A percentile compares a stretch with the other conserved stretches of the same genome.
Conservation (phyloP, 2,888 invertebrate genomes). For the Dasysyrphus tricinctus region DNA sequence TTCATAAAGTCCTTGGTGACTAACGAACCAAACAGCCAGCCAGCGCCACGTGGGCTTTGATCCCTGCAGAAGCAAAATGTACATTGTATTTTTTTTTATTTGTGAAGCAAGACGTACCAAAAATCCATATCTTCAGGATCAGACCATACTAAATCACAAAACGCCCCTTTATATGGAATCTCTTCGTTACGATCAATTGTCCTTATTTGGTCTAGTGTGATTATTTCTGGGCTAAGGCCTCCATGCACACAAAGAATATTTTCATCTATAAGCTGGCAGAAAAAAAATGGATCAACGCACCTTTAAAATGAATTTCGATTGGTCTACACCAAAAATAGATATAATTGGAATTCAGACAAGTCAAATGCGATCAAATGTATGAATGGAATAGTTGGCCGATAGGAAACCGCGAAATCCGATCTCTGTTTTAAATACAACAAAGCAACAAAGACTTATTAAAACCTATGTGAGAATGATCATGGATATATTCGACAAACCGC, state of each 20-base stretch:
- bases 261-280: constrained; percentile 92
- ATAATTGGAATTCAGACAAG: no score
- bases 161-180: constrained; percentile 99
- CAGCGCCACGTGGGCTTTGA: constrained; percentile 97
- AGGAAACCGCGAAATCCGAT: no score
- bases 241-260: constrained; percentile 98
- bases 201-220: constrained; percentile 97
- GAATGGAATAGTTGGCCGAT: no score
- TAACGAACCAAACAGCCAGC: constrained; percentile 97
- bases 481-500: no score
- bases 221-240: constrained; percentile 98
- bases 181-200: constrained; percentile 98
- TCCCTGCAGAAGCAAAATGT: constrained; percentile 84
- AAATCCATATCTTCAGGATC: constrained; percentile 98
- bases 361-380: no score
- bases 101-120: constrained; percentile 86
- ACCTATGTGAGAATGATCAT: no score
- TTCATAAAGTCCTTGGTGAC: constrained; percentile 97
- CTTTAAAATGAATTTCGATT: background rate
- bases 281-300: background rate
- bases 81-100: background rate
- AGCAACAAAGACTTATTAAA: no score
- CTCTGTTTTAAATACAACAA: no score
- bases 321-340: background rate
- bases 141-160: constrained; percentile 99